A percentile compares a stretch with the other conserved stretches of the same genome.
phyloP scores from a whole-genome alignment of 2,113 vertebrate species.

The Notarius quadriscutis region DNA sequence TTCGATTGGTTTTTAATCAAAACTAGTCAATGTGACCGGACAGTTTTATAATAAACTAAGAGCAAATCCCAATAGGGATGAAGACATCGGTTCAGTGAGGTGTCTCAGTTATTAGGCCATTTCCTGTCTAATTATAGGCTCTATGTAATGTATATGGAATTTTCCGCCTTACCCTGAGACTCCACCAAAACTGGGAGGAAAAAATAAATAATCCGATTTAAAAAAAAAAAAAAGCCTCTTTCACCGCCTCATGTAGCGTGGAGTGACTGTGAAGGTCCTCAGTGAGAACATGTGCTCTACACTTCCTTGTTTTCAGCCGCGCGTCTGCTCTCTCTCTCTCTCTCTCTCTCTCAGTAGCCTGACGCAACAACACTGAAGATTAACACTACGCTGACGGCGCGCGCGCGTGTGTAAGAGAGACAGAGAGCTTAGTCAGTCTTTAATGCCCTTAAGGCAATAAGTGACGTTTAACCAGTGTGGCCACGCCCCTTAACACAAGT shows the following conservation, averaged over 20 bases:
- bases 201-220: too few species aligned
- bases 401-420: too few species aligned
- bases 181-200: background rate
- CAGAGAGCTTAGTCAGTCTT: background rate
- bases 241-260: background rate
- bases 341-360: background rate
- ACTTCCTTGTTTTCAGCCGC: slow-evolving; percentile 1
- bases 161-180: background rate
- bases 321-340: background rate
- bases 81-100: background rate
- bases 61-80: slow-evolving; percentile 24
- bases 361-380: background rate
- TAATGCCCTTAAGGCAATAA: background rate
- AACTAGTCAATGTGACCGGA: background rate
- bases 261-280: background rate
- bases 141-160: background rate
- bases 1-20: background rate
- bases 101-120: background rate
- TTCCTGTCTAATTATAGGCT: background rate
- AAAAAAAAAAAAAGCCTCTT: too few species aligned
- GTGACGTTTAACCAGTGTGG: slow-evolving; percentile 40
- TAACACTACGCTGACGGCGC: background rate
- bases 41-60: background rate
- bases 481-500: slow-evolving; percentile 49
- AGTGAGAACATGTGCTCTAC: background rate